A percentile compares a stretch with the other conserved stretches of the same genome.
Conservation (phyloP, 1,140 invertebrate species). For the Chironomus tepperi region DNA sequence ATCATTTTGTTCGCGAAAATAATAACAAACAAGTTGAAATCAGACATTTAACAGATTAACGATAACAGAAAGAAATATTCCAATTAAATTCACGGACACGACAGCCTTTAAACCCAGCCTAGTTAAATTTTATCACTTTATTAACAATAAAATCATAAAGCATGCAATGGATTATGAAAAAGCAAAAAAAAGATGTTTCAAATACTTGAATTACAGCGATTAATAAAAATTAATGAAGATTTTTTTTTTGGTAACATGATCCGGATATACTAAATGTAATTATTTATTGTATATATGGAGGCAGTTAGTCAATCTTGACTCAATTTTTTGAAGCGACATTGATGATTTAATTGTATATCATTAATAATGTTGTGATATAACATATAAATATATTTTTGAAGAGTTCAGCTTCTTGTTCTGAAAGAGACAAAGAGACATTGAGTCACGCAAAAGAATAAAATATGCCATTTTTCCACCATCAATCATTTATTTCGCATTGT, state of each 20-base stretch:
- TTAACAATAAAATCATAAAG: not conserved
- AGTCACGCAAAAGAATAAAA: too few relatives aligned
- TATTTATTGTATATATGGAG: not conserved
- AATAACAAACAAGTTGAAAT: not conserved
- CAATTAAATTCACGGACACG: not conserved
- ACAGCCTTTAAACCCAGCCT: not conserved
- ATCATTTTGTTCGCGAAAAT: too few relatives aligned
- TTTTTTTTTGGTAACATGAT: not conserved
- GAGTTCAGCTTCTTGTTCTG: too few relatives aligned
- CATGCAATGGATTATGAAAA: not conserved
- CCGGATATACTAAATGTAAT: not conserved
- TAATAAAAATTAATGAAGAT: not conserved
- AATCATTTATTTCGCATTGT: not conserved
- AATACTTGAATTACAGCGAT: not conserved
- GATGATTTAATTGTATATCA: slow-evolving; percentile 17
- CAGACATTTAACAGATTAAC: not conserved
- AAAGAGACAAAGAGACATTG: too few relatives aligned
- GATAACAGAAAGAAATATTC: not conserved
- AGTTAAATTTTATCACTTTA: slow-evolving; percentile 14
- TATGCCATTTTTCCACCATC: not conserved
- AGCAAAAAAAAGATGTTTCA: not conserved
- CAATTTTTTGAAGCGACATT: not conserved
- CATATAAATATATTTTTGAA: too few relatives aligned
- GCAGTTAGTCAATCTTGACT: not conserved
- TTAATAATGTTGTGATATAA: not conserved